phyloP scores from a whole-genome alignment of 2,113 vertebrate species.

The Reinhardtius hippoglossoides region DNA sequence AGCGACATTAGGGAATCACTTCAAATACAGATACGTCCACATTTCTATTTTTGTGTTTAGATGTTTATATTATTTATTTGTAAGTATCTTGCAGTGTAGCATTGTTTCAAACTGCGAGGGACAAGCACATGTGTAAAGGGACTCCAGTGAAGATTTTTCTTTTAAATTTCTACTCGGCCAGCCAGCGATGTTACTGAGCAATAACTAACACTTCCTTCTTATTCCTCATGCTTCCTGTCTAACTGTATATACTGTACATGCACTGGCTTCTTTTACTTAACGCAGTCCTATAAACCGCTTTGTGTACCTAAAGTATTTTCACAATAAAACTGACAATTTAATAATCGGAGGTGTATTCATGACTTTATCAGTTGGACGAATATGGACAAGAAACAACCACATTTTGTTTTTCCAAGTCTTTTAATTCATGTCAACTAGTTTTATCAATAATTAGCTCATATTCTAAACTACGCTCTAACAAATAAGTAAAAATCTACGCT shows the following conservation, averaged over 20 bases:
- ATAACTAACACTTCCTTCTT: constrained; percentile 65
- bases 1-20: constrained; percentile 30
- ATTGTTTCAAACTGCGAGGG: constrained; percentile 38
- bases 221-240: constrained; percentile 41
- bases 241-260: constrained; percentile 72
- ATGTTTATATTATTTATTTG: constrained; percentile 76
- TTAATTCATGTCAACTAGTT: constrained; percentile 63
- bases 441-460: constrained; percentile 53
- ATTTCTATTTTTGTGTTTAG: constrained; percentile 28
- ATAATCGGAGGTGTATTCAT: background rate
- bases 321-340: constrained; percentile 77
- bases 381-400: constrained; percentile 30
- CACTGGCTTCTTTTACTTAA: constrained; percentile 72
- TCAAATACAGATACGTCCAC: constrained; percentile 33
- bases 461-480: constrained; percentile 64
- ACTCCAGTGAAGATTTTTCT: constrained; percentile 65
- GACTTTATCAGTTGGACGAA: background rate
- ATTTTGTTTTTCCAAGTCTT: constrained; percentile 44
- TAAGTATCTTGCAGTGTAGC: constrained; percentile 43
- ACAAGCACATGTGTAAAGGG: constrained; percentile 70
- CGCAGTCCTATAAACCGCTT: constrained; percentile 66
- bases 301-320: constrained; percentile 81
- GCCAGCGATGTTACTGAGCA: constrained; percentile 58
- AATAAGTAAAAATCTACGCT: constrained; percentile 74
- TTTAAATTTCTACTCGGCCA: constrained; percentile 41